phyloP scores from a whole-genome alignment of 2,797 vertebrate species.

The Halcyon smyrnensis region DNA sequence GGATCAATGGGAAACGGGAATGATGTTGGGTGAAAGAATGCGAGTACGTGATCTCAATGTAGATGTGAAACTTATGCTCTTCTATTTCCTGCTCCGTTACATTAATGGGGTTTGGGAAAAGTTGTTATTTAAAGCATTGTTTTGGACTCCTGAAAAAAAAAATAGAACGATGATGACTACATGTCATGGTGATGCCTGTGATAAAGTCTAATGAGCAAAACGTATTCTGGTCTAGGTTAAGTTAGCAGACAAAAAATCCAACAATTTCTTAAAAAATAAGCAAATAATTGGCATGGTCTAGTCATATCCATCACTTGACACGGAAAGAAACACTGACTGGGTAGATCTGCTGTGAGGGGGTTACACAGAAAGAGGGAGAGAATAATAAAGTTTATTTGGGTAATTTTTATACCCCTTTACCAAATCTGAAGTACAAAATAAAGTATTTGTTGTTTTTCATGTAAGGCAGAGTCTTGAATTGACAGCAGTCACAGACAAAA shows the following conservation, averaged over 20 bases:
- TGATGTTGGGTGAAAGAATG: background rate
- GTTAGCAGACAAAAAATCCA: background rate
- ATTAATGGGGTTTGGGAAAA: background rate
- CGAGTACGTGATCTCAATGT: background rate
- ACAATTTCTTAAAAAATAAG: background rate
- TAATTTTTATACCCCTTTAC: background rate
- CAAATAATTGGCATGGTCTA: background rate
- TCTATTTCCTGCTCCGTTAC: background rate
- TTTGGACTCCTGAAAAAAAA: background rate
- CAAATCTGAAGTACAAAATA: background rate
- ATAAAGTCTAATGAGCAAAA: background rate
- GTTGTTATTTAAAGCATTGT: background rate
- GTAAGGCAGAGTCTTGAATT: background rate
- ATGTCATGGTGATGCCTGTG: background rate
- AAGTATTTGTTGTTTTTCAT: background rate
- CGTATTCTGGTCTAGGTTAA: background rate
- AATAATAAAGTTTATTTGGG: background rate
- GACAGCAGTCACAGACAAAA: background rate
- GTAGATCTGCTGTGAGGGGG: background rate
- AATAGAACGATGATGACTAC: rapidly evolving
- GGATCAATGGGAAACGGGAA: background rate
- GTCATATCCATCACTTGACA: background rate
- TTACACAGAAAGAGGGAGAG: background rate
- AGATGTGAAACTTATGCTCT: background rate
- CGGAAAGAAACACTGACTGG: background rate